Conservation (phyloP, 2,113 vertebrate genomes). For the Rhinoptilus africanus region DNA sequence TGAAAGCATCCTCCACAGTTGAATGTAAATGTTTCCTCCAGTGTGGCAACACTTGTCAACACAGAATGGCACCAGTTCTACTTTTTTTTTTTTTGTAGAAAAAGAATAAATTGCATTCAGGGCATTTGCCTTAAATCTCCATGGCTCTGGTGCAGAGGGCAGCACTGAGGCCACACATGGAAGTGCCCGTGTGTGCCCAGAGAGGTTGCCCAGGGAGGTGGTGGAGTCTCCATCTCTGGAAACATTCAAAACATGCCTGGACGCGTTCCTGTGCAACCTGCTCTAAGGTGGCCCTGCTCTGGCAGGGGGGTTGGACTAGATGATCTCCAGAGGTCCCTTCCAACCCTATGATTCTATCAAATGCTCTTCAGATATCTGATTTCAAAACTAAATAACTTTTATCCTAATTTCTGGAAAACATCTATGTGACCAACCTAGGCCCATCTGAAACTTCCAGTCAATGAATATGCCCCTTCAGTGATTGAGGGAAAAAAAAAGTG, state of each 20-base stretch:
- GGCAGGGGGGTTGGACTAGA: too few relatives aligned
- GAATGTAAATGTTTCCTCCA: neutral
- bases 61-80: neutral
- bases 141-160: neutral
- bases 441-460: neutral
- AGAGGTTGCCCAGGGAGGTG: too few relatives aligned
- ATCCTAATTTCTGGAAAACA: neutral
- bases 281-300: too few relatives aligned
- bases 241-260: too few relatives aligned
- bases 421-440: neutral
- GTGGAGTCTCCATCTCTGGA: too few relatives aligned
- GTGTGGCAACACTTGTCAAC: neutral
- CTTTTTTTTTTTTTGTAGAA: neutral
- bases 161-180: neutral
- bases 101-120: neutral
- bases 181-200: neutral
- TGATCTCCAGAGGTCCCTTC: too few relatives aligned
- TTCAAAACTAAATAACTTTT: neutral
- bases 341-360: too few relatives aligned
- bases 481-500: neutral
- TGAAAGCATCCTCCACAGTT: neutral
- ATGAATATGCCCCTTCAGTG: neutral
- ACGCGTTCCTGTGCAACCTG: too few relatives aligned
- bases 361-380: neutral
- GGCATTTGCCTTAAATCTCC: neutral